A percentile compares a stretch with the other conserved stretches of the same genome.
Conservation (phyloP, 2,113 vertebrate genomes). For the Phasianus colchicus region DNA sequence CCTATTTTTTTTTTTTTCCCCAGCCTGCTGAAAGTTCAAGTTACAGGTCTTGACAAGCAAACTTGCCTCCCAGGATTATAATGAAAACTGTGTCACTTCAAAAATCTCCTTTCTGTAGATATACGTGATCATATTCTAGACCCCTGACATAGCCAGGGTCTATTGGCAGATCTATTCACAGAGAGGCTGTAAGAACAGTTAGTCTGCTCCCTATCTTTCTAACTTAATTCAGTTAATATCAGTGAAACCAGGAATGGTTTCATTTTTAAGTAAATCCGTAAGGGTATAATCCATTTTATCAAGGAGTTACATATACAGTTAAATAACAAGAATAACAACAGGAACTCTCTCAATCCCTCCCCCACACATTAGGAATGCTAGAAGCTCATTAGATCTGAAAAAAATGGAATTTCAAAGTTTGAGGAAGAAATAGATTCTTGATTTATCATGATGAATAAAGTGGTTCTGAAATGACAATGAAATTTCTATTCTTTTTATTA, state of each 20-base stretch:
- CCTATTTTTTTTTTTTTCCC: not conserved
- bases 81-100: not conserved
- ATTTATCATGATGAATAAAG: not conserved
- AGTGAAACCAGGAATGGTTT: not conserved
- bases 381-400: constrained; percentile 4
- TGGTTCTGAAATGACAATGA: constrained; percentile 32
- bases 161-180: not conserved
- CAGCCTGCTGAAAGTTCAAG: not conserved
- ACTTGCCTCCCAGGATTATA: not conserved
- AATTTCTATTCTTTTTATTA: not conserved
- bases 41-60: not conserved
- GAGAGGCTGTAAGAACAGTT: not conserved
- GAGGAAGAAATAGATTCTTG: not conserved
- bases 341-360: not conserved
- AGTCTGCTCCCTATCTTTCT: not conserved
- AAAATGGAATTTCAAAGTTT: constrained; percentile 13
- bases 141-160: not conserved
- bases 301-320: not conserved
- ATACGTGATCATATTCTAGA: not conserved
- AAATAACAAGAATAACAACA: constrained; percentile 39
- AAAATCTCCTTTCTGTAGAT: not conserved
- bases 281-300: not conserved
- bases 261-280: constrained; percentile 44
- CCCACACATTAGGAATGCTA: not conserved
- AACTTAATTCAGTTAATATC: not conserved